A percentile compares a stretch with the other conserved stretches of the same genome.
These are phyloP conservation scores for Mimas tiliae DNA, from an alignment of 2,888 invertebrate genomes.

Conservation along the genomic window DNA sequence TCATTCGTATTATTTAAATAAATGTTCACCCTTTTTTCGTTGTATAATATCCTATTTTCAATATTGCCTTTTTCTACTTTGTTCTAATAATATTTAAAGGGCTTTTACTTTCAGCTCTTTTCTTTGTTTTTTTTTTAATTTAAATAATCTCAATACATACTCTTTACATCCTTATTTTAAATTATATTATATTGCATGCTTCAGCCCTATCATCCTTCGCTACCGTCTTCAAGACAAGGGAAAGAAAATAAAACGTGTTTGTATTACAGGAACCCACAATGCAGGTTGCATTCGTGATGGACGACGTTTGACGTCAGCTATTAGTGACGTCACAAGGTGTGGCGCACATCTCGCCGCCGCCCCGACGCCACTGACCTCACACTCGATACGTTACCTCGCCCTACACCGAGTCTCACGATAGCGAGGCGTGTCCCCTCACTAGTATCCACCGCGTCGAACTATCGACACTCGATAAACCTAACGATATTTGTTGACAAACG, in stretches of 20 bases:
- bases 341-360: no score
- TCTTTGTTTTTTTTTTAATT: not conserved
- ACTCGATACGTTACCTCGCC: not conserved
- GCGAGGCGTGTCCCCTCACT: constrained; percentile 21
- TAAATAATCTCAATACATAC: not conserved
- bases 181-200: not conserved
- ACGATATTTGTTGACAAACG: constrained; percentile 31
- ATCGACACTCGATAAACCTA: constrained; percentile 28
- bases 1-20: not conserved
- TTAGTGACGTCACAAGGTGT: constrained; percentile 48
- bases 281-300: constrained; percentile 82
- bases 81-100: not conserved
- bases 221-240: constrained; percentile 1
- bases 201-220: not conserved
- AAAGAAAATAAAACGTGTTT: constrained; percentile 17
- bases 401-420: not conserved
- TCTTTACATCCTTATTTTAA: not conserved
- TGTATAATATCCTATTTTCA: not conserved
- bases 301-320: constrained; percentile 74
- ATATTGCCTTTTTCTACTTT: not conserved
- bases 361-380: constrained; percentile 30
- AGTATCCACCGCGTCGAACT: constrained; percentile 2
- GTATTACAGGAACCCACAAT: constrained; percentile 76
- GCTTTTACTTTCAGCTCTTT: not conserved
- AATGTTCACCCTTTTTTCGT: not conserved